Percentiles rank a stretch among this genome's conserved stretches.
Evolutionary conservation across 2,888 invertebrate genomes (phyloP).

Genomic region (Drosophila quinaria): DNA sequence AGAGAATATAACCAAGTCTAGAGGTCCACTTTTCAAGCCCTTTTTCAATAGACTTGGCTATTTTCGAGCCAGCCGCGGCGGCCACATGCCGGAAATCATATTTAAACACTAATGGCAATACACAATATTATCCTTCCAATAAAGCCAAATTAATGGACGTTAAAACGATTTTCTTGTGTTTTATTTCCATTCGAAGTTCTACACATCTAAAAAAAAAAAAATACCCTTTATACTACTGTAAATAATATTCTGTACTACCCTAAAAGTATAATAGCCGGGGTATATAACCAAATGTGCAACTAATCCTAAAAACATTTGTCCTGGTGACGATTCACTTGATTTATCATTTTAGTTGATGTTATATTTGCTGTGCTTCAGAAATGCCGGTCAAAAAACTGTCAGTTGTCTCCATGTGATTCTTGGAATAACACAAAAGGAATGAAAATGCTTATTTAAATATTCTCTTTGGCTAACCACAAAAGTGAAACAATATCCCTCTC

Average conservation of each 20-base stretch:
- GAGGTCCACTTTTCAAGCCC: too few relatives aligned
- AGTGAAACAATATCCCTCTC: neutral
- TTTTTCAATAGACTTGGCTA: too few relatives aligned
- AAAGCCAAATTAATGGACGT: too few relatives aligned
- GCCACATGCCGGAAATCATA: too few relatives aligned
- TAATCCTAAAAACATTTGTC: constrained; percentile 29
- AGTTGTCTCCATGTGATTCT: constrained; percentile 15
- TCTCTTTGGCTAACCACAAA: constrained; percentile 10
- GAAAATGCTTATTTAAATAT: constrained; percentile 35
- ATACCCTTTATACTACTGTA: too few relatives aligned
- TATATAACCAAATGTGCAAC: neutral
- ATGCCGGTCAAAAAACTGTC: constrained; percentile 22
- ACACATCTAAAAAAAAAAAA: too few relatives aligned
- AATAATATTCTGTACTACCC: neutral
- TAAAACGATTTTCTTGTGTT: too few relatives aligned
- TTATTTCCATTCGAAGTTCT: too few relatives aligned
- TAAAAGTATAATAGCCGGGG: neutral
- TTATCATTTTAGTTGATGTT: constrained; percentile 1
- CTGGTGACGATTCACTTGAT: constrained; percentile 38
- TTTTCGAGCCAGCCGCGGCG: too few relatives aligned
- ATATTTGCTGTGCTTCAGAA: neutral
- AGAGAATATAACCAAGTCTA: too few relatives aligned
- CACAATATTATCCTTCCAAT: too few relatives aligned
- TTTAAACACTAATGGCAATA: too few relatives aligned
- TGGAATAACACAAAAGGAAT: constrained; percentile 58